Evolutionary conservation across 2,113 vertebrate genomes (phyloP), one percentile per base, ranked within the genome.

Genomic region (Dicrurus megarhynchus): DNA sequence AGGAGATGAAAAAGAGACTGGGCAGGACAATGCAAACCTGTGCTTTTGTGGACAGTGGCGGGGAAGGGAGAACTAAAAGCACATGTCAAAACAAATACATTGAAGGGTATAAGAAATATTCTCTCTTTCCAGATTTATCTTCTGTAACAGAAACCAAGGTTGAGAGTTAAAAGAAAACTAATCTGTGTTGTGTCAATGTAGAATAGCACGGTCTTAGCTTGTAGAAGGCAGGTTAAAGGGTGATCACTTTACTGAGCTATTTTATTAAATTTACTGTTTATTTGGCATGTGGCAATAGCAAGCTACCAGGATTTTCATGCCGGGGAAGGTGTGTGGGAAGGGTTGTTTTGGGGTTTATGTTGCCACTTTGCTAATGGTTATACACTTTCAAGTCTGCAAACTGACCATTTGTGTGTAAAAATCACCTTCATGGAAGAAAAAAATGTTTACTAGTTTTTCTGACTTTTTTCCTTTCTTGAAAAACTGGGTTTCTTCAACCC

Each of bases 1-100:
- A 90, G 52, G 49, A 47, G 33, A 69, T 46, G 64, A n/a, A 90
- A 93, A 94, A 53, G 80, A 75, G 78, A 64, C 86, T 92, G 46
- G 39, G 61, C 59, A 77, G 65, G 67, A 89, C 84, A 93, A 67
- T 82, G 70, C 50, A 80, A 65, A 53, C 35, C 64, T 91, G 27
- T 88, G 52, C 39, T 94, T 94, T 65, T 93, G 30, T 46, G 68
- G 28, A 55, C 23, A 64, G 49, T 56, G 56, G 33, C 4, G 7
- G 18, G 37, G 28, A 89, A 74, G 27, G 33, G n/a, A 68, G 44
- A 92, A 33, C 39, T 61, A 53, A 87, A 67, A 84, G 19, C 2
- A 5, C 12, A 22, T 47, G 42, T 80, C 60, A 75, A 90, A 93
- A 80, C 53, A 92, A 93, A 82, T 75, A 49, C 23, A 32, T 50